Conservation (phyloP, 2,797 vertebrate genomes). For the Salarias fasciatus region DNA sequence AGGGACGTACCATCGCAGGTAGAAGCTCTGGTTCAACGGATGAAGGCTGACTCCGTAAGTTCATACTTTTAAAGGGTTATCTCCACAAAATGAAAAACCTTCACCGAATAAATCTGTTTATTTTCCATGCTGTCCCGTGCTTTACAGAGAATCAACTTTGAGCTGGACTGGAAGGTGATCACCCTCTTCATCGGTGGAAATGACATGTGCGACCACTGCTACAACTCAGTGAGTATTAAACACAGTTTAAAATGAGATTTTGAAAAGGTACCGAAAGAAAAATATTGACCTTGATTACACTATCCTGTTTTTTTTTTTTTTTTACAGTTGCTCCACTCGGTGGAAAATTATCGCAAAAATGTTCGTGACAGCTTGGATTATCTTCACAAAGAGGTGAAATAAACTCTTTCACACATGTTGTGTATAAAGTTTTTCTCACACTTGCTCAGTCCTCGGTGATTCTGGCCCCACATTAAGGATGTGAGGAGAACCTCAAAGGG, state of each 20-base stretch:
- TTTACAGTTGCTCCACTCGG: conserved; percentile 80
- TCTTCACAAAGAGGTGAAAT: conserved; percentile 85
- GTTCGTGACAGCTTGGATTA: conserved; percentile 87
- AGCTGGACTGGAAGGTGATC: conserved; percentile 92
- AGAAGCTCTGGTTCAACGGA: conserved; percentile 79
- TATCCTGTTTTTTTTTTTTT: conserved; percentile 20
- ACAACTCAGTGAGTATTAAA: conserved; percentile 85
- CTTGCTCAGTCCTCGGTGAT: too few species aligned
- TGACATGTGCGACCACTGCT: conserved; percentile 89
- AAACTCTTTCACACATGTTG: neutral
- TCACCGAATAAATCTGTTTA: too few species aligned
- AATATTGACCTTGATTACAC: neutral
- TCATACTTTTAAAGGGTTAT: neutral
- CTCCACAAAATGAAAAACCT: too few species aligned
- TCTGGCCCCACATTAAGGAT: too few species aligned
- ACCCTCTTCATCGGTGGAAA: conserved; percentile 87
- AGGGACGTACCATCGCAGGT: conserved; percentile 85
- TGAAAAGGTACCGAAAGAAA: too few species aligned
- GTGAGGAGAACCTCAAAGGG: too few species aligned
- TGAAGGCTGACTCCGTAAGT: conserved; percentile 88
- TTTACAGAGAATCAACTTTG: conserved; percentile 85
- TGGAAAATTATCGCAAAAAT: conserved; percentile 80
- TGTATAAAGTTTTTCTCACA: too few species aligned
- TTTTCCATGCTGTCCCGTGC: conserved; percentile 13
- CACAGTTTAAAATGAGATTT: neutral